Conservation (phyloP, 1,140 invertebrate species). For the Fopius arisanus region DNA sequence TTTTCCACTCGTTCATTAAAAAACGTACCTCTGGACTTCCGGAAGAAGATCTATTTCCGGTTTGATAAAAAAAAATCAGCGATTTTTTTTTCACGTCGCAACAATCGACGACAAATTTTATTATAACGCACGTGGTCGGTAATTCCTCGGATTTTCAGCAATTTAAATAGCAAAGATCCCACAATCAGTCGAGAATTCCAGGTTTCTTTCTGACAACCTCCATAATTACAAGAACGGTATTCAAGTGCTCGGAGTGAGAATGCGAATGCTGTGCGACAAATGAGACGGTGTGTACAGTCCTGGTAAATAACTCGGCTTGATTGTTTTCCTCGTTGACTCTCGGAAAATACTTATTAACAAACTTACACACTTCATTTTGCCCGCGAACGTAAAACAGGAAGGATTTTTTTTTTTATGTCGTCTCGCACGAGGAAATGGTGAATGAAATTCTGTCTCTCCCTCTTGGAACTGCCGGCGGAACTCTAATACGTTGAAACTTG, state of each 20-base stretch:
- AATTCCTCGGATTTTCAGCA: not conserved
- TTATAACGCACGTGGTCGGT: no score
- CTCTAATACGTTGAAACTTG: not conserved
- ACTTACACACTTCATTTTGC: not conserved
- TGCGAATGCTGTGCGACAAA: not conserved
- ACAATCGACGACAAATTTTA: no score
- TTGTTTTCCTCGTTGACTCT: not conserved
- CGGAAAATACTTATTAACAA: slow-evolving; percentile 10
- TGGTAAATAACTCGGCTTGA: not conserved
- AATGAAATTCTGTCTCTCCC: no score
- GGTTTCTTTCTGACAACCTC: not conserved
- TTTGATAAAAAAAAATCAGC: no score
- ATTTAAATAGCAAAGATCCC: not conserved
- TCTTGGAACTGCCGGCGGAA: no score
- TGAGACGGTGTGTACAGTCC: not conserved
- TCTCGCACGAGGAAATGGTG: no score
- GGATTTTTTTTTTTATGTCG: slow-evolving; percentile 12
- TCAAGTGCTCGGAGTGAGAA: not conserved
- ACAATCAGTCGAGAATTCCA: not conserved
- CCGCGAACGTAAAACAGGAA: not conserved
- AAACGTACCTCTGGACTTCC: no score
- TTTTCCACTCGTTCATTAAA: not conserved
- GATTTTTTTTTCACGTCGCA: no score
- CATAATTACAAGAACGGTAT: not conserved
- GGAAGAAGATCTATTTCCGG: no score